Evolutionary conservation across 2,113 vertebrate species (phyloP).

Genomic region (Orthonyx spaldingii): DNA sequence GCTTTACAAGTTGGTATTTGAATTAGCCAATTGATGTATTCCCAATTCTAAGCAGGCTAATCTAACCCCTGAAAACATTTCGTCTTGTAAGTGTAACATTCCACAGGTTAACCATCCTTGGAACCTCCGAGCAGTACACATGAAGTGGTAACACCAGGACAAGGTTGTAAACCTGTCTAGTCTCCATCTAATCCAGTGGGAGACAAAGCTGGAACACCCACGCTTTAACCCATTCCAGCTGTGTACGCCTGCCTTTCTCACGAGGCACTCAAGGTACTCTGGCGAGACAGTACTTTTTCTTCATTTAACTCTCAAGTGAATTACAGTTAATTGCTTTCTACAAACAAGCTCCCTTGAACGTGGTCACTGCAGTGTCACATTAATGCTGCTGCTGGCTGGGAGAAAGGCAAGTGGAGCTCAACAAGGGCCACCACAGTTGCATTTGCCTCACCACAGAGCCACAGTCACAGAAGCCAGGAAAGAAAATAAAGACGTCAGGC

Average conservation of each 20-base stretch:
- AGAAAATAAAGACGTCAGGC: not conserved
- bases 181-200: not conserved
- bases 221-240: not conserved
- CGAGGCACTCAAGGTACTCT: fast-evolving
- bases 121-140: not conserved
- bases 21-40: not conserved
- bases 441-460: not conserved
- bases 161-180: not conserved
- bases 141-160: not conserved
- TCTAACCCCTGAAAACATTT: not conserved
- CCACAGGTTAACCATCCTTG: not conserved
- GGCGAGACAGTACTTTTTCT: not conserved
- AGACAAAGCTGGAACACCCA: not conserved
- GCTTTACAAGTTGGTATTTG: not conserved
- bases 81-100: not conserved
- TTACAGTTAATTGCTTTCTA: not conserved
- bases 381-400: not conserved
- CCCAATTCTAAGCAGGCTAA: not conserved
- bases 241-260: not conserved
- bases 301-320: not conserved
- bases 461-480: not conserved
- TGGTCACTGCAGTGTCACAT: not conserved
- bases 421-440: not conserved
- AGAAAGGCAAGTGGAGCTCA: not conserved
- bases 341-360: not conserved